Conservation (phyloP, 2,113 vertebrate species). For the Procavia capensis region DNA sequence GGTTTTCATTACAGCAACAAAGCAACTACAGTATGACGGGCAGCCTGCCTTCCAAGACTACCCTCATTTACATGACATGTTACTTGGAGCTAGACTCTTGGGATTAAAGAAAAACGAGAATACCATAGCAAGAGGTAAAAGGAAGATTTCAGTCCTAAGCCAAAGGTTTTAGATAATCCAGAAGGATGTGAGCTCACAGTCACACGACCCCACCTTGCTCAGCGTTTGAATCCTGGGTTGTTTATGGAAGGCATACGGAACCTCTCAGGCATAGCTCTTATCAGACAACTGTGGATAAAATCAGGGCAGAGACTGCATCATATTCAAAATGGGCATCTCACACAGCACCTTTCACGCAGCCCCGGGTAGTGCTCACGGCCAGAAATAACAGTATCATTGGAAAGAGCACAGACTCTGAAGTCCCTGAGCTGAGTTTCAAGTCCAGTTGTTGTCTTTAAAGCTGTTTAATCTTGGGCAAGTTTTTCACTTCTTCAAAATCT, state of each 20-base stretch:
- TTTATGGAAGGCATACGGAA: background rate
- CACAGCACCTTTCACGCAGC: accelerated
- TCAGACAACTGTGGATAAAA: background rate
- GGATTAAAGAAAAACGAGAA: slow-evolving; percentile 46
- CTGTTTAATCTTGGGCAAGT: background rate
- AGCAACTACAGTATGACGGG: slow-evolving; percentile 70
- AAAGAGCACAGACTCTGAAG: background rate
- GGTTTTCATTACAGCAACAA: slow-evolving; percentile 72
- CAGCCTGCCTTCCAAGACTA: slow-evolving; percentile 65
- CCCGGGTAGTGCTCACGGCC: background rate
- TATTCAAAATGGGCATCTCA: slow-evolving; percentile 19
- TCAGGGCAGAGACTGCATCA: background rate
- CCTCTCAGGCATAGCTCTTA: background rate
- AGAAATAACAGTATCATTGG: accelerated
- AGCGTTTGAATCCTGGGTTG: background rate
- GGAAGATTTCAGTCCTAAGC: background rate
- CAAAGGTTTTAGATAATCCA: background rate
- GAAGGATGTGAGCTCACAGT: background rate
- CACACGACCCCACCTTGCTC: background rate
- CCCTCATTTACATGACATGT: slow-evolving; percentile 70
- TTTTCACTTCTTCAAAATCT: background rate
- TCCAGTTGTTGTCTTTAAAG: background rate
- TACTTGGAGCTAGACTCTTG: slow-evolving; percentile 64
- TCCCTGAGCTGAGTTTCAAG: background rate
- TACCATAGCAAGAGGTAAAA: slow-evolving; percentile 45